A percentile compares a stretch with the other conserved stretches of the same genome.
These are phyloP conservation scores for Tethya wilhelma DNA, from an alignment of 37 sponge, comb jelly and placozoan genomes.

Conservation along the genomic window DNA sequence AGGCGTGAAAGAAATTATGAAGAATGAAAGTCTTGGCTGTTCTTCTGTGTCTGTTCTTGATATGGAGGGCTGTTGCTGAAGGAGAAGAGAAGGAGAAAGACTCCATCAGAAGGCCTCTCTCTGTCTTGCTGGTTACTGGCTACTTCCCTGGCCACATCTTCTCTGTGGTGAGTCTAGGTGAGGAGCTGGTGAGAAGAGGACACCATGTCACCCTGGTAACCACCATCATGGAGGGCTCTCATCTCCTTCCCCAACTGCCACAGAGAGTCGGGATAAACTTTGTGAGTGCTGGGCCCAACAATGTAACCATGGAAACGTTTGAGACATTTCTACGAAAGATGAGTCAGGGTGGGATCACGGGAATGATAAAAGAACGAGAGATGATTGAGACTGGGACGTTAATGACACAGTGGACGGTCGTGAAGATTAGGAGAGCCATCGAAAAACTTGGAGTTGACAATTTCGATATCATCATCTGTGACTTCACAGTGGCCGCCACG, in stretches of 20 bases:
- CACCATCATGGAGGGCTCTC: slow-evolving; percentile 23
- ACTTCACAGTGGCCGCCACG: neutral
- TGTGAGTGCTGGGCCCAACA: slow-evolving; percentile 10
- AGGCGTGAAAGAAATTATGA: neutral
- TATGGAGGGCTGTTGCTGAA: too few relatives aligned
- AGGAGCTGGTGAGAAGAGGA: slow-evolving; percentile 31
- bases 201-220: slow-evolving; percentile 39
- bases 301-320: neutral
- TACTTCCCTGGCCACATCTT: slow-evolving; percentile 18
- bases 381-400: neutral
- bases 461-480: slow-evolving; percentile 14
- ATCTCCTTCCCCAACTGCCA: neutral
- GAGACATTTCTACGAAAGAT: neutral
- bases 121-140: slow-evolving; percentile 6
- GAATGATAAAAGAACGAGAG: neutral
- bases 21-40: too few relatives aligned
- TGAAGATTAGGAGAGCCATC: neutral
- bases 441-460: neutral
- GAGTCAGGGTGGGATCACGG: neutral
- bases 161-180: slow-evolving; percentile 27
- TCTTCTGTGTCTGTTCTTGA: too few relatives aligned
- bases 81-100: too few relatives aligned
- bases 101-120: too few relatives aligned
- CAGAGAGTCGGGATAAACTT: neutral
- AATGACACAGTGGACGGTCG: neutral